Evolutionary conservation across 2,113 vertebrate species (phyloP).

Genomic region (Dryoscopus gambensis): DNA sequence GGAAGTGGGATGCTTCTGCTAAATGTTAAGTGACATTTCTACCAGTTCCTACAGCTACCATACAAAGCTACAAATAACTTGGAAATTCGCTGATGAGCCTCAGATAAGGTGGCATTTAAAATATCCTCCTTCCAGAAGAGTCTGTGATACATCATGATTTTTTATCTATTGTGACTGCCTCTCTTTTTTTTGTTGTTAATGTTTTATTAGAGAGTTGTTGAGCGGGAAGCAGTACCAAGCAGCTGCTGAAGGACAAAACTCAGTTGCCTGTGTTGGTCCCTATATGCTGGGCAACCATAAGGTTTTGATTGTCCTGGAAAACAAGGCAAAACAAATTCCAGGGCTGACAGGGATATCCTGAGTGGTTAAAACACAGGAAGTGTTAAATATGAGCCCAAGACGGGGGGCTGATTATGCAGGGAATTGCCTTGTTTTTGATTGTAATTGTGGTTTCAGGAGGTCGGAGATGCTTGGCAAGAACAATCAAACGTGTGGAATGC

Average conservation of each 20-base stretch:
- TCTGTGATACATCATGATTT: neutral
- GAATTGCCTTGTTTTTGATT: neutral
- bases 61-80: neutral
- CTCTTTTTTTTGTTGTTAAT: neutral
- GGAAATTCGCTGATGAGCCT: neutral
- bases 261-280: neutral
- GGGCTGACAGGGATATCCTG: neutral
- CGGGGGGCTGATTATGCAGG: neutral
- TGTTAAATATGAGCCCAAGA: conserved; percentile 20
- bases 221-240: neutral
- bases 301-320: conserved; percentile 38
- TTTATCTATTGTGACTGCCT: neutral
- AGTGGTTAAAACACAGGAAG: conserved; percentile 21
- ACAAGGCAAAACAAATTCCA: conserved; percentile 46
- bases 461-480: neutral
- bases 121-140: neutral
- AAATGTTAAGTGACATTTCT: neutral
- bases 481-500: neutral
- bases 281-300: neutral
- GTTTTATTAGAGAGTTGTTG: neutral
- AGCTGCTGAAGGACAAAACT: neutral
- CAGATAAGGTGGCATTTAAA: neutral
- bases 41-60: neutral
- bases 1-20: neutral
- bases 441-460: neutral